Conservation (phyloP, 2,797 vertebrate species). For the Rhadinocentrus ornatus region DNA sequence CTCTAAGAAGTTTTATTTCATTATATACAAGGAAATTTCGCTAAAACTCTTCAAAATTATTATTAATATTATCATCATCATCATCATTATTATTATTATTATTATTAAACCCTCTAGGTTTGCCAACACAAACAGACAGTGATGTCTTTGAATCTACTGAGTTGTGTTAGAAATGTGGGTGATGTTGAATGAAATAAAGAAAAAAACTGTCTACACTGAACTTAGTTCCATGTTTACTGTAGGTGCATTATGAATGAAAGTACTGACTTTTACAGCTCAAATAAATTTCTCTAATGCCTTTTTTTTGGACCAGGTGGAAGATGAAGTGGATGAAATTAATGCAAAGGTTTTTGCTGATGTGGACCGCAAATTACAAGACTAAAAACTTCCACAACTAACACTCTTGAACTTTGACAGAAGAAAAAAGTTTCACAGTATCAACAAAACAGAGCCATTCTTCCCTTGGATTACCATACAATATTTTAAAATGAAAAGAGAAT, state of each 20-base stretch:
- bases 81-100: too few species aligned
- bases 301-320: slow-evolving; percentile 78
- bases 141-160: not conserved
- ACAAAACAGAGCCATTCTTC: slow-evolving; percentile 17
- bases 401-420: not conserved
- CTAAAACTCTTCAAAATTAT: too few species aligned
- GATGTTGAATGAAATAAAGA: not conserved
- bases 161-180: not conserved
- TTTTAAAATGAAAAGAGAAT: slow-evolving; percentile 8
- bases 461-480: not conserved
- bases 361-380: slow-evolving; percentile 82
- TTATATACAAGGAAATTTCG: too few species aligned
- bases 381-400: slow-evolving; percentile 5
- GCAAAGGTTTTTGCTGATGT: slow-evolving; percentile 82
- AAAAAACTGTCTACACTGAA: not conserved
- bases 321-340: slow-evolving; percentile 86
- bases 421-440: slow-evolving; percentile 17
- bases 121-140: not conserved
- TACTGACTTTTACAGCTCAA: slow-evolving; percentile 3
- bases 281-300: not conserved
- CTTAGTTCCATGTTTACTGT: too few species aligned
- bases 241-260: not conserved
- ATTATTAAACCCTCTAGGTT: too few species aligned
- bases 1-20: not conserved
- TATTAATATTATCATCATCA: too few species aligned